phyloP scores from a whole-genome alignment of 1,140 invertebrate genomes.

The Phortica variegata region DNA sequence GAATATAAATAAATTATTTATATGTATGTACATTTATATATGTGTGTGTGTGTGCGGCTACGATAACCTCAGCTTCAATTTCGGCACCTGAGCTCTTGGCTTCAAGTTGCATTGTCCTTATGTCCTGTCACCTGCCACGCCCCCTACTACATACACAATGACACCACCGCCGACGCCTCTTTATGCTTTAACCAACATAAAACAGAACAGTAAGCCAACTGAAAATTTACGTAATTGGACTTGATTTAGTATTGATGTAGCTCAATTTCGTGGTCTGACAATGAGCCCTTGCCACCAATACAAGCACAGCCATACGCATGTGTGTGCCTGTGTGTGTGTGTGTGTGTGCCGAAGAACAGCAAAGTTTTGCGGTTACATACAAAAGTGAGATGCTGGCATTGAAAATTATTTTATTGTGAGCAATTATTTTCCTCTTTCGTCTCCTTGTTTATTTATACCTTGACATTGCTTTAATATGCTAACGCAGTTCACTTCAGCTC shows the following conservation, averaged over 20 bases:
- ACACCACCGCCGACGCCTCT: too few species aligned
- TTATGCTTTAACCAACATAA: too few species aligned
- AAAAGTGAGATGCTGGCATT: conserved; percentile 20
- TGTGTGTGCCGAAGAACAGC: conserved; percentile 20
- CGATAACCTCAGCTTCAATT: too few species aligned
- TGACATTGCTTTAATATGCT: too few species aligned
- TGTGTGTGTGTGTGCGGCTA: not conserved
- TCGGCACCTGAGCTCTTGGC: too few species aligned
- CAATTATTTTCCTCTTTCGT: conserved; percentile 34
- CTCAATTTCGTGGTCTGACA: conserved; percentile 1
- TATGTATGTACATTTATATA: not conserved
- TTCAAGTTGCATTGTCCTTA: too few species aligned
- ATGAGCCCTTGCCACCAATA: not conserved
- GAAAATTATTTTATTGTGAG: conserved; percentile 55
- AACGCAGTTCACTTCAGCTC: not conserved
- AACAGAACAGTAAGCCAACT: too few species aligned
- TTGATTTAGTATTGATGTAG: conserved; percentile 8
- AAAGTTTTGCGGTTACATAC: too few species aligned
- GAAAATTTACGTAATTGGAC: conserved; percentile 15
- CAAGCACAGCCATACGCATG: conserved; percentile 1
- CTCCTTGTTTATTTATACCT: not conserved
- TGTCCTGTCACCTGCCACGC: too few species aligned
- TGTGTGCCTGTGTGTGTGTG: conserved; percentile 28
- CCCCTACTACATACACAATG: too few species aligned
- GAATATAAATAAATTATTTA: too few species aligned